Evolutionary conservation across 2,888 invertebrate genomes (phyloP), one percentile per base, ranked within the genome.

Genomic region (Tolmerus cingulatus): DNA sequence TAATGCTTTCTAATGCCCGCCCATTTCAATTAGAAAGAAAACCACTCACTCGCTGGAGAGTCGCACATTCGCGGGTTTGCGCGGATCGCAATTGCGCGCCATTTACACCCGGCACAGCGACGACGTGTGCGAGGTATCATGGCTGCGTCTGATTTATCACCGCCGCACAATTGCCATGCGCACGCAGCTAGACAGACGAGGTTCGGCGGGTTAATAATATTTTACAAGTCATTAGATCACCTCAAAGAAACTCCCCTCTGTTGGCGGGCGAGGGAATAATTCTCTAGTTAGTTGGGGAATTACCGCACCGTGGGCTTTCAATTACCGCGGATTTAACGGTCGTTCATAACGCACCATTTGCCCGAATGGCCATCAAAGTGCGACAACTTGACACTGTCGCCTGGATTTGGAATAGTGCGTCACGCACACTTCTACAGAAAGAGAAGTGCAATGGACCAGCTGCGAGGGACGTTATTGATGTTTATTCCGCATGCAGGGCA

Each of bases 21-120:
- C 82, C 57, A 57, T 82, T 82, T 82, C 82, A 82, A 82, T 82
- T 82, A 34, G 82, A 82, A 66, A 82, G 37, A 57, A 82, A 57
- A 19, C 34, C 82, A 40, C 55, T 82, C 82, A 66, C 57, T 37
- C 30, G 76, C 37, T 7, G 51, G 51, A 5, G 66, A 66, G 19
- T 57, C 23, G 57, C 57, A 16, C 27, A 8, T 12, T 66, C 43
- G 14, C 43, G 43, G 16, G 16, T 46, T 8, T 51, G 76, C 37
- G 19, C 37, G 7, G 66, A 14, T 7, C 34, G 57, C 57, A 82
- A 82, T 82, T 37, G 82, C 66, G 66, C 66, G 1, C 82, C 57
- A 57, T 19, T n/a, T 57, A 82, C 57, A 37, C 82, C 82, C 57
- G 40, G 57, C 14, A 82, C 34, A 1, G 82, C n/a, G 30, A 19